Evolutionary conservation across 2,113 vertebrate species (phyloP).

Genomic region (Erythrolamprus reginae): DNA sequence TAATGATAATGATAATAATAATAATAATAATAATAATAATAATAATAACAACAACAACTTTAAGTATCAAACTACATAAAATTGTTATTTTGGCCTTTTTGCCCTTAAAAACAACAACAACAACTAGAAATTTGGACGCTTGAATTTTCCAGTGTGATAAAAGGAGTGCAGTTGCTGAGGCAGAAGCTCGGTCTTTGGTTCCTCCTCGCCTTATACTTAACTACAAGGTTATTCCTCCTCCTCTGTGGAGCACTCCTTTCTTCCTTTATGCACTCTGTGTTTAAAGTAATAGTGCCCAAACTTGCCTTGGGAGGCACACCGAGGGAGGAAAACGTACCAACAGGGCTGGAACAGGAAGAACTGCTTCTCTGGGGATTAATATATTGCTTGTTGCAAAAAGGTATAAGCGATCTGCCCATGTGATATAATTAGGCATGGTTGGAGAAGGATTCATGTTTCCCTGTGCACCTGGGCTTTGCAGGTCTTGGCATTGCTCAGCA

Average conservation of each 20-base stretch:
- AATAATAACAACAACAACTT: too few species aligned
- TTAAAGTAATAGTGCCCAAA: conserved; percentile 34
- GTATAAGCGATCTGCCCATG: conserved; percentile 19
- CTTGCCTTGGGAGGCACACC: conserved; percentile 47
- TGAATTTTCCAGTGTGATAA: background rate
- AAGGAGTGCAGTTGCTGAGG: background rate
- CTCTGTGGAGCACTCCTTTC: accelerated
- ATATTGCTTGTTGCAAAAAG: conserved; percentile 33
- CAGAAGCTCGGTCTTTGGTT: background rate
- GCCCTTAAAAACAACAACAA: too few species aligned
- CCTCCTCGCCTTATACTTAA: background rate
- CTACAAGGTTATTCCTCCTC: background rate
- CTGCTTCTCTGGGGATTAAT: conserved; percentile 39
- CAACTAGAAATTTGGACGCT: background rate
- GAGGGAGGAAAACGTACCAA: conserved; percentile 37
- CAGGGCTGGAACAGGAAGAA: conserved; percentile 50
- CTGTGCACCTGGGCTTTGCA: conserved; percentile 33
- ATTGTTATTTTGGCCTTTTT: background rate
- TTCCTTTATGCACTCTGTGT: background rate
- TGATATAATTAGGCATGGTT: conserved; percentile 23
- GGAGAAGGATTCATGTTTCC: conserved; percentile 42
- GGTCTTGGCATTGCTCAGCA: conserved; percentile 26
- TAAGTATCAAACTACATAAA: background rate
- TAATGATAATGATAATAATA: too few species aligned
- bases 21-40: too few species aligned